Base-by-base conservation (phyloP, 2,113 vertebrate species). In the Gulo gulo region DNA sequence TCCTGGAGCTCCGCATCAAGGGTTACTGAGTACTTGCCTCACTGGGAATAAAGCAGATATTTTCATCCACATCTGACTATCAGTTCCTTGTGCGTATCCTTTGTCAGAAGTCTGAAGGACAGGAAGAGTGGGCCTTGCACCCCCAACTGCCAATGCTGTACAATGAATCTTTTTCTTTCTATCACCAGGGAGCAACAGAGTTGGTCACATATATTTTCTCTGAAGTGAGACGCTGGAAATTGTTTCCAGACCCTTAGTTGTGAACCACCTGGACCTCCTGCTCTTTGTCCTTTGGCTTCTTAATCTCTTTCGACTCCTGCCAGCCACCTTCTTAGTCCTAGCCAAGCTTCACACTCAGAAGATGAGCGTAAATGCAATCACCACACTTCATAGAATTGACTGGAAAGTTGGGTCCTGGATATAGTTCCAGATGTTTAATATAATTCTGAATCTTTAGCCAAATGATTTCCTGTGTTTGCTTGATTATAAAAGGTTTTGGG, bases 341-440 rank as follows among this genome's bases (percentile, higher is more conserved):
- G 36, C 52, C 74, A 57, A 88, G 81, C 76, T 73, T 74, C 47
- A n/a, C 74, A 76, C 87, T 93, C 86, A 86, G 95, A 96, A 96
- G 95, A 96, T 90, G 61, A 90, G 84, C 5, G 0, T 52, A 84
- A 94, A 96, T 94, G 95, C 87, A 98, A 97, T 95, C 92, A 74
- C 36, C 87, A 59, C n/a, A 29, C 94, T 95, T 96, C 92, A 97
- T 0, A 90, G 92, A 88, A 93, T 0, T 92, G 95, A 97, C 87
- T 92, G 36, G 71, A 87, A 96, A 97, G 83, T 16, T 97, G 94
- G 93, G 96, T 90, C 76, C 84, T 82, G 90, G 93, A 82, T 29
- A 59, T 9, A 92, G 80, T 73, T 97, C 93, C 97, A 96, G 98
- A 97, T 95, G 96, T 97, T 97, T 97, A 97, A 97, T 91, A 82